Evolutionary conservation across 2,113 vertebrate genomes (phyloP).

Genomic region (Scophthalmus maximus): DNA sequence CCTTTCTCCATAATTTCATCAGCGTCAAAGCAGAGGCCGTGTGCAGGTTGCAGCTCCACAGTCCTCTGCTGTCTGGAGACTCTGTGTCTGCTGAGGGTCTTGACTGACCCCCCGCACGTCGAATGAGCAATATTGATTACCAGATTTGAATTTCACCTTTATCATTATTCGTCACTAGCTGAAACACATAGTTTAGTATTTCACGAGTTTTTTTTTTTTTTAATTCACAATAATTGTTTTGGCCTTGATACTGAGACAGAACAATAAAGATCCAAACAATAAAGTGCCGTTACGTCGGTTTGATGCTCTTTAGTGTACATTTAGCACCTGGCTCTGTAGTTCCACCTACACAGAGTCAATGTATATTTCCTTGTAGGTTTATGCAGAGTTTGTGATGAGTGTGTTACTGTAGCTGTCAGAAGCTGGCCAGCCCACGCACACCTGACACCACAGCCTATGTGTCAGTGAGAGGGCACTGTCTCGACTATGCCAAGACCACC

Average conservation of each 20-base stretch:
- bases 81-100: constrained; percentile 52
- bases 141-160: constrained; percentile 29
- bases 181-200: too few relatives aligned
- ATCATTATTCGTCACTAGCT: constrained; percentile 18
- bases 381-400: constrained; percentile 60
- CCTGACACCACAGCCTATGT: constrained; percentile 65
- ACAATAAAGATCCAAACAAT: constrained; percentile 37
- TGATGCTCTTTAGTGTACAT: constrained; percentile 47
- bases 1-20: constrained; percentile 75
- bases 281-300: constrained; percentile 37
- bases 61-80: constrained; percentile 37
- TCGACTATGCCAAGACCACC: constrained; percentile 55
- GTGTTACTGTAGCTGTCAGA: constrained; percentile 57
- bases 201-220: too few relatives aligned
- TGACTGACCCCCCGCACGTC: constrained; percentile 27
- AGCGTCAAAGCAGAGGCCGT: constrained; percentile 60
- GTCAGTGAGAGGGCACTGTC: constrained; percentile 62
- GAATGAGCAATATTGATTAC: constrained; percentile 49
- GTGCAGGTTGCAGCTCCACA: constrained; percentile 44
- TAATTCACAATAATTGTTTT: background rate
- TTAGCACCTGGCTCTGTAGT: constrained; percentile 53
- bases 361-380: constrained; percentile 49
- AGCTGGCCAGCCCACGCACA: constrained; percentile 70
- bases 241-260: constrained; percentile 13
- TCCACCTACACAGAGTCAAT: constrained; percentile 56